Percentiles rank a stretch among this genome's conserved stretches.
Conservation (phyloP, 2,888 invertebrate genomes). For the Labia minor region DNA sequence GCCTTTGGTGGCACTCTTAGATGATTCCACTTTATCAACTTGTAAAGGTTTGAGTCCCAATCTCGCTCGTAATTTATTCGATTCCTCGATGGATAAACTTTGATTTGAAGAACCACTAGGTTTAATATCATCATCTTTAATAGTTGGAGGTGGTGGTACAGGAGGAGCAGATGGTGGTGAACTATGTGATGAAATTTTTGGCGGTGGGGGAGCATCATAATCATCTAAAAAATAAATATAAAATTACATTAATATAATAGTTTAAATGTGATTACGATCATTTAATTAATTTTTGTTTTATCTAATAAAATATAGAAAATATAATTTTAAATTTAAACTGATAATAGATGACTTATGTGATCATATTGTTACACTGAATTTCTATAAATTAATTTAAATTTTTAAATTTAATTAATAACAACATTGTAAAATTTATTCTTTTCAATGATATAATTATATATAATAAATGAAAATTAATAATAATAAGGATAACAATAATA, state of each 20-base stretch:
- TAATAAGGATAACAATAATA: too few species aligned
- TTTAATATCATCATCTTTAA: conserved; percentile 25
- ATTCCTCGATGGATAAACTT: conserved; percentile 68
- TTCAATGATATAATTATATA: too few species aligned
- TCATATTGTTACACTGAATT: too few species aligned
- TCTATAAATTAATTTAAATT: too few species aligned
- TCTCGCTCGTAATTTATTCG: conserved; percentile 81
- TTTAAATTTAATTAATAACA: too few species aligned
- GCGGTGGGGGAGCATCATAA: conserved; percentile 31
- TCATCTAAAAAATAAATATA: conserved; percentile 23
- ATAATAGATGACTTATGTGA: too few species aligned
- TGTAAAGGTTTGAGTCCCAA: conserved; percentile 88
- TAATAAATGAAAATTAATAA: too few species aligned
- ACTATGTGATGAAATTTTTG: conserved; percentile 31
- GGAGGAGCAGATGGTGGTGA: conserved; percentile 27
- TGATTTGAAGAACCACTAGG: conserved; percentile 32
- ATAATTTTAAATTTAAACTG: too few species aligned
- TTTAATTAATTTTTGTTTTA: neutral
- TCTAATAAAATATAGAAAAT: too few species aligned
- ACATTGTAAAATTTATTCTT: too few species aligned
- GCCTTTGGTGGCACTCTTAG: conserved; percentile 42
- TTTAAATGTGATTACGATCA: too few species aligned
- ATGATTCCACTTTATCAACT: conserved; percentile 38
- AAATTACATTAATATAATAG: conserved; percentile 3
- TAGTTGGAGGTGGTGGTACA: conserved; percentile 32